Conservation (phyloP, 2,113 vertebrate genomes). For the Myrmophylax atrothorax region DNA sequence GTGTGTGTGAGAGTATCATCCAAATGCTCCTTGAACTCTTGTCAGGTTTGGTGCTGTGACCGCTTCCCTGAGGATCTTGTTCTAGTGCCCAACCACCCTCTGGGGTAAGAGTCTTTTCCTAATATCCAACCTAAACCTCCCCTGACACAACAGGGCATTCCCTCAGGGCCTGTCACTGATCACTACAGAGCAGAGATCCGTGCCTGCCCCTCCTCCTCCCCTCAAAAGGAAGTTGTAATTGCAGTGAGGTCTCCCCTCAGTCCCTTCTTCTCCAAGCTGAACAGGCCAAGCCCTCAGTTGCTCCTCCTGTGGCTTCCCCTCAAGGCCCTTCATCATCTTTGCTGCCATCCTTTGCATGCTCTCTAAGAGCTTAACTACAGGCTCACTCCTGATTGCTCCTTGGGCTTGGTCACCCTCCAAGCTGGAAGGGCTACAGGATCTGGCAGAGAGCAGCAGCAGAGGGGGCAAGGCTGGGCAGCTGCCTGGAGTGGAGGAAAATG, state of each 20-base stretch:
- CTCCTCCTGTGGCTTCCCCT: background rate
- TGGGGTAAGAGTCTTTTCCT: background rate
- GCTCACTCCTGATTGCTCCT: background rate
- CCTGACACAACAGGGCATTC: background rate
- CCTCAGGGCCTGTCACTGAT: background rate
- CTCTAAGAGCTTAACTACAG: background rate
- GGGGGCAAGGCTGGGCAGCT: background rate
- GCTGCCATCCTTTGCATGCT: background rate
- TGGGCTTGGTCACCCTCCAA: background rate
- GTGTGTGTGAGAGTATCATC: background rate
- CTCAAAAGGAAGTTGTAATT: background rate
- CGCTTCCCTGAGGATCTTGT: background rate
- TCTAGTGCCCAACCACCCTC: background rate
- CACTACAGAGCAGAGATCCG: background rate
- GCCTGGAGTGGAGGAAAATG: accelerated
- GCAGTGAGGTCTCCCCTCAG: background rate
- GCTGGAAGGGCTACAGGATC: background rate
- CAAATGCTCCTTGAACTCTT: background rate
- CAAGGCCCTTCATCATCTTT: background rate
- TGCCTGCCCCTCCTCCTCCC: background rate
- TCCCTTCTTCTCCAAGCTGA: background rate
- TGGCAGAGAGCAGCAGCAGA: background rate
- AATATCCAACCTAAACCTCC: background rate
- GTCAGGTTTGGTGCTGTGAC: background rate
- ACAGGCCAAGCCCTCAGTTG: background rate